Evolutionary conservation across 2,888 invertebrate species (phyloP).

Genomic region (Scrobipalpa atriplicella): DNA sequence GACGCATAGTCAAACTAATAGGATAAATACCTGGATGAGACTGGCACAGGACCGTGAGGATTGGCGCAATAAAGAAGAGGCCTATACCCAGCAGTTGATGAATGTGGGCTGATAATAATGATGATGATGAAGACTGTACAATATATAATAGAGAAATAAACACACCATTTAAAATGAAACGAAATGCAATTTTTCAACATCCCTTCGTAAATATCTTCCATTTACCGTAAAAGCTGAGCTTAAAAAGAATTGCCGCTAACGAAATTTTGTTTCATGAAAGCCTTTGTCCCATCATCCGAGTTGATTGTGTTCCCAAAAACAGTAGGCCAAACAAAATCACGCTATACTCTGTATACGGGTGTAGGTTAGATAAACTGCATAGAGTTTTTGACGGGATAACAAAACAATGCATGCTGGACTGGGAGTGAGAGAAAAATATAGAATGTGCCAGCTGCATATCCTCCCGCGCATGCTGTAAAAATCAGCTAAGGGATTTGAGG

Average conservation of each 20-base stretch:
- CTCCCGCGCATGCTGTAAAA: no score
- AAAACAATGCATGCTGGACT: no score
- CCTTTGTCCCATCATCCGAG: slow-evolving; percentile 10
- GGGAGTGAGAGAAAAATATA: no score
- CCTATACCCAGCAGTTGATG: no score
- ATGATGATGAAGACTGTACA: no score
- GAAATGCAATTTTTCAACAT: slow-evolving; percentile 1
- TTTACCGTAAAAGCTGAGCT: slow-evolving; percentile 7
- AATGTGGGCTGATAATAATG: no score
- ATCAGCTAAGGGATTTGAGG: no score
- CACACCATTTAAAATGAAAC: background rate
- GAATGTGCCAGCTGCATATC: no score
- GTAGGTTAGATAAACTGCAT: slow-evolving; percentile 38
- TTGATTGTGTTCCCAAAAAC: slow-evolving; percentile 21
- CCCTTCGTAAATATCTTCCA: slow-evolving; percentile 1
- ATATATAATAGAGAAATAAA: background rate
- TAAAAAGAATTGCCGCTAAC: slow-evolving; percentile 9
- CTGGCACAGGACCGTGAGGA: no score
- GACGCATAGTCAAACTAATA: no score
- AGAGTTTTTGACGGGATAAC: slow-evolving; percentile 35
- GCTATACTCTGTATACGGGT: slow-evolving; percentile 39
- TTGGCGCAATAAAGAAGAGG: no score
- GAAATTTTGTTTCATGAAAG: slow-evolving; percentile 4
- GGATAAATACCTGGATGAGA: no score
- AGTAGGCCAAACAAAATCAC: slow-evolving; percentile 36